Evolutionary conservation across 2,113 vertebrate species (phyloP).

Genomic region (Cairina moschata): DNA sequence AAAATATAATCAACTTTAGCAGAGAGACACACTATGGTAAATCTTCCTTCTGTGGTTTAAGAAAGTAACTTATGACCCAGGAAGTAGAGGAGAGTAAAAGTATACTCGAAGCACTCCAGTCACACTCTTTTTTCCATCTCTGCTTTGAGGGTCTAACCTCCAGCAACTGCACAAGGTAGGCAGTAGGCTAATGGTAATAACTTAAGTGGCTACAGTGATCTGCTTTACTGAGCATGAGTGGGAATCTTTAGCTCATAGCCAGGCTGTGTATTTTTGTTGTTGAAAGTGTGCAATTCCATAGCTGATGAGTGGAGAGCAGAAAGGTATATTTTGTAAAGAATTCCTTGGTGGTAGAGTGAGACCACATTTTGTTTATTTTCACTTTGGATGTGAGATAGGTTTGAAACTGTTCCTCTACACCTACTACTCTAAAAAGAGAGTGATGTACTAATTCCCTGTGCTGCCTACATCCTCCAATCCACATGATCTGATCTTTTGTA

Average conservation of each 20-base stretch:
- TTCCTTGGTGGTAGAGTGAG: background rate
- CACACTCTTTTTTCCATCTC: background rate
- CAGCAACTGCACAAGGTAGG: background rate
- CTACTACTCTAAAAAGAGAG: background rate
- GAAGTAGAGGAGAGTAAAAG: background rate
- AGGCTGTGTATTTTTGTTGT: background rate
- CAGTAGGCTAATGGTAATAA: background rate
- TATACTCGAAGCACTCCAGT: background rate
- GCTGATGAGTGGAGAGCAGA: background rate
- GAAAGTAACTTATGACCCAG: background rate
- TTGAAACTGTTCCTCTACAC: background rate
- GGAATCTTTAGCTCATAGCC: background rate
- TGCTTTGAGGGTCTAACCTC: background rate
- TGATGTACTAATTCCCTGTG: background rate
- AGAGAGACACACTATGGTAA: background rate
- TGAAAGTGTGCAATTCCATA: background rate
- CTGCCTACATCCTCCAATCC: background rate
- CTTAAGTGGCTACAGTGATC: background rate
- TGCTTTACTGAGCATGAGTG: background rate
- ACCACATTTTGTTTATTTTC: background rate
- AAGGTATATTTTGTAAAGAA: background rate
- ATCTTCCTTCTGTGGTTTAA: background rate
- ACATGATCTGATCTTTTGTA: background rate
- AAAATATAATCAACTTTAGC: background rate
- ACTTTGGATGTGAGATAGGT: background rate